A percentile compares a stretch with the other conserved stretches of the same genome.
Conservation (phyloP, 2,888 invertebrate genomes). For the Mythimna vitellina region DNA sequence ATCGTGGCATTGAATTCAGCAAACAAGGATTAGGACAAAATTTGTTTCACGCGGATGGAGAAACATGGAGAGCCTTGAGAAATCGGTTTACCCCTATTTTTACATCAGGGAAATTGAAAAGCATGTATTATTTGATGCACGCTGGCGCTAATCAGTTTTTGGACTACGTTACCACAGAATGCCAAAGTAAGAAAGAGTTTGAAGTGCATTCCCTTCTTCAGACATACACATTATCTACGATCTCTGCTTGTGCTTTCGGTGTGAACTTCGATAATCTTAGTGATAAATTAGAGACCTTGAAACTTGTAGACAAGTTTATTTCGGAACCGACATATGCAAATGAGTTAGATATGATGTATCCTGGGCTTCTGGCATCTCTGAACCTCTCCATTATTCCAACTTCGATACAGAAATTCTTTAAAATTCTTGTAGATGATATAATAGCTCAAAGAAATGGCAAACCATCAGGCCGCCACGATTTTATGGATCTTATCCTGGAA, state of each 20-base stretch:
- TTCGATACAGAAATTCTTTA: conserved; percentile 66
- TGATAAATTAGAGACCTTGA: conserved; percentile 55
- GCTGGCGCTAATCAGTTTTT: conserved; percentile 71
- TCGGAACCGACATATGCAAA: conserved; percentile 45
- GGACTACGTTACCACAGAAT: conserved; percentile 59
- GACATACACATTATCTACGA: conserved; percentile 70
- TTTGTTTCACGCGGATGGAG: conserved; percentile 75
- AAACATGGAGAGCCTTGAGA: conserved; percentile 75
- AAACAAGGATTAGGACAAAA: conserved; percentile 74
- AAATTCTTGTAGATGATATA: conserved; percentile 68
- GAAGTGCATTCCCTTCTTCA: conserved; percentile 68
- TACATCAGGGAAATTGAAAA: conserved; percentile 78
- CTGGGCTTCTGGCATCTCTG: conserved; percentile 72
- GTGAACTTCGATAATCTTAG: conserved; percentile 65
- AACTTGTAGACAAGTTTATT: conserved; percentile 55
- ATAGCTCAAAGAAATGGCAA: conserved; percentile 70
- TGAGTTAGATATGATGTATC: conserved; percentile 75
- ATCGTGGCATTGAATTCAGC: conserved; percentile 75
- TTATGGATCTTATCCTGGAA: conserved; percentile 77
- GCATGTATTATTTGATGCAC: conserved; percentile 74
- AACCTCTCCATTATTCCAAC: conserved; percentile 68
- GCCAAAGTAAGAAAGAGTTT: conserved; percentile 60
- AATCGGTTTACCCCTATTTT: conserved; percentile 76
- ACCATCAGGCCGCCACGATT: conserved; percentile 73
- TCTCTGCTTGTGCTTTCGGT: conserved; percentile 75